Evolutionary conservation across 2,888 invertebrate genomes (phyloP).

Genomic region (Urechis unicinctus): DNA sequence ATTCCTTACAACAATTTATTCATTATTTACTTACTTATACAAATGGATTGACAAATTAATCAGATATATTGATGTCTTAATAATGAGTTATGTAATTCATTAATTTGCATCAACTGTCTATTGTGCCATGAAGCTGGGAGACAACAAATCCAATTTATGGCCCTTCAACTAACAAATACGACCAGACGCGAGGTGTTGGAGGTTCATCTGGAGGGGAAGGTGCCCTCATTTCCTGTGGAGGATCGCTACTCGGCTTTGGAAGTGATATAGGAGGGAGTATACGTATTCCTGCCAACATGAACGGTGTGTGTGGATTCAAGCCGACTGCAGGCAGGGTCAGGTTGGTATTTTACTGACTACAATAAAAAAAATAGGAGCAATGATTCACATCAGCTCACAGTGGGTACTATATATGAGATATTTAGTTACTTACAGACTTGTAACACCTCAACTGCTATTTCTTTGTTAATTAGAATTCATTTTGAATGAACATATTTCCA

Average conservation of each 20-base stretch:
- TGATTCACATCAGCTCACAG: too few species aligned
- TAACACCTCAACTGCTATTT: too few species aligned
- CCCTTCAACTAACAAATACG: conserved; percentile 49
- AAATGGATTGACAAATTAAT: too few species aligned
- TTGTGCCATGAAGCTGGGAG: conserved; percentile 15
- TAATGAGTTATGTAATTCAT: too few species aligned
- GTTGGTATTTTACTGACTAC: too few species aligned
- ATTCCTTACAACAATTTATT: too few species aligned
- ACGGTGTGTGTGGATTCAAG: conserved; percentile 52
- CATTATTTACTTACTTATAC: too few species aligned
- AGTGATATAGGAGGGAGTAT: conserved; percentile 54
- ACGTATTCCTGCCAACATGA: conserved; percentile 52
- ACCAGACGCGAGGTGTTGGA: conserved; percentile 44
- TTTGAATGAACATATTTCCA: too few species aligned
- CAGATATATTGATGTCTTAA: background rate
- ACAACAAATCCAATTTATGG: conserved; percentile 30
- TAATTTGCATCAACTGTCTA: background rate
- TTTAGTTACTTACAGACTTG: too few species aligned
- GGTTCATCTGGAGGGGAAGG: conserved; percentile 53
- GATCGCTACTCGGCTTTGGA: conserved; percentile 49
- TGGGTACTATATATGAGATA: too few species aligned
- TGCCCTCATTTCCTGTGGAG: conserved; percentile 50
- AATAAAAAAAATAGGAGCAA: too few species aligned
- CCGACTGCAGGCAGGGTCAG: conserved; percentile 44
- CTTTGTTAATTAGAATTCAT: too few species aligned